Evolutionary conservation across 2,888 invertebrate genomes (phyloP), one percentile per base, ranked within the genome.

Genomic region (Chloroclysta siterata): DNA sequence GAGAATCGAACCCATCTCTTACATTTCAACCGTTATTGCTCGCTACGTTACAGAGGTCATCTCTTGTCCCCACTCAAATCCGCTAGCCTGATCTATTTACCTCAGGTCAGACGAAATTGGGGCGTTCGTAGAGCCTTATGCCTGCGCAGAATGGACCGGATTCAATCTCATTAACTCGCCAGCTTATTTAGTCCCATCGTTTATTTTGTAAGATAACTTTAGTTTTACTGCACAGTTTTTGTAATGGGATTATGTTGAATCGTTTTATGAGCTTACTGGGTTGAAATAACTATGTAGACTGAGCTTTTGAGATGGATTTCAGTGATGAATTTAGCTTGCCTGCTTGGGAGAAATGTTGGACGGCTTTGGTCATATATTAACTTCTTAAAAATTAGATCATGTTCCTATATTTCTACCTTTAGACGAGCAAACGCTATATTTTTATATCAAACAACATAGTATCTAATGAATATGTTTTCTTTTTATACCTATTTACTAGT

Each of bases 101-200:
- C 53, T 53, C 48, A 60, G 60, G 60, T 60, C 48, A 60, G 53
- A 48, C 53, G 42, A 48, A 60, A 60, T 60, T 63, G 39, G 44
- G 36, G 47, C 60, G 55, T 33, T 15, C 39, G 22, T 29, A 56
- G 48, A 62, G 54, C 62, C 52, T 60, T 59, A 60, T 68, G 70
- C 68, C 55, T 55, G 74, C 74, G 76, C 72, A 72, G 78, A 81
- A 80, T 79, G 79, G 78, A 80, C 74, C 70, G 72, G 78, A 79
- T 78, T 75, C 77, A 79, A 83, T 82, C 79, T 82, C 77, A 81
- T 82, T 82, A 82, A 73, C 76, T 70, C 69, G 65, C 71, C 64
- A 55, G 79, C 74, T 78, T 82, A 82, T 82, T 81, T 80, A 82
- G 76, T 71, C 73, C 70, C 55, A 52, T 74, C 75, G 72, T 70